Conservation (phyloP, 2,888 invertebrate species). For the Leucoma salicis region DNA sequence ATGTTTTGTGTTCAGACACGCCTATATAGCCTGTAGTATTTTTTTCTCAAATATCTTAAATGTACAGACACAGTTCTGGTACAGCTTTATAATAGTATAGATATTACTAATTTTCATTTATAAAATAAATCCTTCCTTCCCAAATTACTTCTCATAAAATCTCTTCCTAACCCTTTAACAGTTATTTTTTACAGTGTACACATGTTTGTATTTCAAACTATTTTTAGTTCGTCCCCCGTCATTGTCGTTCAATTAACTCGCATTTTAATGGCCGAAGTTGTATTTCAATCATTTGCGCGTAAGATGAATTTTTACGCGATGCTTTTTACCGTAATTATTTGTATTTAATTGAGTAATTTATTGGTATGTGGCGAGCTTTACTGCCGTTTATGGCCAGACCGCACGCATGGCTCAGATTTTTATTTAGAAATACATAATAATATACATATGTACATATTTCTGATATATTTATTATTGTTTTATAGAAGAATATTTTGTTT, state of each 20-base stretch:
- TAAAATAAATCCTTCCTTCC: slow-evolving; percentile 2
- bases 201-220: slow-evolving; percentile 74
- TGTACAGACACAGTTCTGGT: no score
- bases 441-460: background rate
- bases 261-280: slow-evolving; percentile 56
- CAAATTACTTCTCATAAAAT: slow-evolving; percentile 1
- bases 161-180: slow-evolving; percentile 28
- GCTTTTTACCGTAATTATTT: slow-evolving; percentile 59
- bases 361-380: slow-evolving; percentile 48
- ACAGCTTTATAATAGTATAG: no score
- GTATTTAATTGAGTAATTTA: slow-evolving; percentile 65
- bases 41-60: no score
- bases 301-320: slow-evolving; percentile 28
- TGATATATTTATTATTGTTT: background rate
- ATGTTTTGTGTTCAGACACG: no score
- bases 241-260: slow-evolving; percentile 71
- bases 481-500: background rate
- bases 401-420: slow-evolving; percentile 21
- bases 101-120: no score
- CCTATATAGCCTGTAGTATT: no score
- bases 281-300: slow-evolving; percentile 54
- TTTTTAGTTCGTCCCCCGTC: slow-evolving; percentile 64
- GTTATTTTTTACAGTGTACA: slow-evolving; percentile 60
- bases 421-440: slow-evolving; percentile 9
- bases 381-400: slow-evolving; percentile 32